phyloP scores from a whole-genome alignment of 2,113 vertebrate genomes.

The Istiophorus platypterus region DNA sequence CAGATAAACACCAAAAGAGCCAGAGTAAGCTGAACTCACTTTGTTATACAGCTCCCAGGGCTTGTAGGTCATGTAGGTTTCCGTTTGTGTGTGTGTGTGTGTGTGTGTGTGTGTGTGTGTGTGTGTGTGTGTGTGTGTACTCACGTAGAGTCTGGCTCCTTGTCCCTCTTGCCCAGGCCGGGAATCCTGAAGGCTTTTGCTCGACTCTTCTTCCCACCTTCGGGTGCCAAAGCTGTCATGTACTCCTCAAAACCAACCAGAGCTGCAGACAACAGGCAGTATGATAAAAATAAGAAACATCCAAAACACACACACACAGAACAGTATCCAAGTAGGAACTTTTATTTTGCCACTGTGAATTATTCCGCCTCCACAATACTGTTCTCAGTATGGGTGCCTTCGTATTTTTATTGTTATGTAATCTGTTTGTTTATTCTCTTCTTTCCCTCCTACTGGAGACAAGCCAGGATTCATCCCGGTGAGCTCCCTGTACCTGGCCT shows the following conservation, averaged over 20 bases:
- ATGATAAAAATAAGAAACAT: not conserved
- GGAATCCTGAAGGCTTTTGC: conserved; percentile 93
- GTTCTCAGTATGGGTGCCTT: not conserved
- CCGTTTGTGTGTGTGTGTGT: not conserved
- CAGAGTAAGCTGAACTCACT: not conserved
- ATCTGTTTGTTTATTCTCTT: conserved; percentile 18
- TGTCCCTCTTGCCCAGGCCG: conserved; percentile 90
- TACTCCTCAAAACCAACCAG: conserved; percentile 90
- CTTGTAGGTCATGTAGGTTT: not conserved
- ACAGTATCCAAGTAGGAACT: not conserved
- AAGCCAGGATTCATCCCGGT: not conserved
- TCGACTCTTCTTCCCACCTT: conserved; percentile 89
- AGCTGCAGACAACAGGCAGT: conserved; percentile 77
- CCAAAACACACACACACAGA: conserved; percentile 7
- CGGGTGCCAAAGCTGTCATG: conserved; percentile 76
- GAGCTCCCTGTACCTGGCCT: conserved; percentile 85
- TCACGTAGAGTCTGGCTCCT: conserved; percentile 89
- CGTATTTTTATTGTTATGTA: conserved; percentile 1
- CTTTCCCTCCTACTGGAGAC: not conserved
- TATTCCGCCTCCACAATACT: conserved; percentile 8
- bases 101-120: not conserved
- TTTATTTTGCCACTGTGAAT: not conserved
- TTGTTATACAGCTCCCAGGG: not conserved
- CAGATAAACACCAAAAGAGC: not conserved
- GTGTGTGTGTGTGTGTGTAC: not conserved